A percentile compares a stretch with the other conserved stretches of the same genome.
These are phyloP conservation scores for Mnemiopsis leidyi DNA, from an alignment of 37 sponge, comb jelly and placozoan genomes.

Conservation along the genomic window DNA sequence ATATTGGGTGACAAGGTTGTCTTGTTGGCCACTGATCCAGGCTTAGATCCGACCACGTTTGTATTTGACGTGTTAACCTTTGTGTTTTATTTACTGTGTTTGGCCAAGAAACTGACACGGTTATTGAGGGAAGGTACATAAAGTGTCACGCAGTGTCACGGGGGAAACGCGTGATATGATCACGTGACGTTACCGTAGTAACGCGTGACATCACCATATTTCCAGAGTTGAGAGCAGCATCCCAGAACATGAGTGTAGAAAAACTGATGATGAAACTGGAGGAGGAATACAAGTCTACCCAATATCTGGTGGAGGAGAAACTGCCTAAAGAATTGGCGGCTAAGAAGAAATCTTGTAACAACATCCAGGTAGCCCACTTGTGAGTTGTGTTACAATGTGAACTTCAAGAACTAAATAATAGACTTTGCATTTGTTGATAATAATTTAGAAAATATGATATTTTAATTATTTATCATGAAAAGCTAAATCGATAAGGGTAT, in stretches of 20 bases:
- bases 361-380: background rate
- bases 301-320: conserved; percentile 73
- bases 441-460: too few species aligned
- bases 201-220: background rate
- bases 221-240: conserved; percentile 41
- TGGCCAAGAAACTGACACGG: background rate
- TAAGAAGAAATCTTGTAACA: background rate
- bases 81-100: background rate
- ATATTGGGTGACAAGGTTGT: background rate
- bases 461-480: too few species aligned
- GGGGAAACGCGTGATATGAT: too few species aligned
- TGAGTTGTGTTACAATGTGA: too few species aligned
- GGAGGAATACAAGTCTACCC: conserved; percentile 77
- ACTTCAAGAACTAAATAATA: too few species aligned
- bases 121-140: background rate
- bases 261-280: conserved; percentile 72
- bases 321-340: conserved; percentile 70
- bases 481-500: too few species aligned
- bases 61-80: background rate
- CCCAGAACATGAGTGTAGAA: conserved; percentile 72
- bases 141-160: too few species aligned
- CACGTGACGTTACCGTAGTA: too few species aligned
- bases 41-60: background rate
- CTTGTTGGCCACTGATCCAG: background rate
- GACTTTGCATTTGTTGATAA: too few species aligned